Evolutionary conservation across 2,888 invertebrate species (phyloP).

Genomic region (Xestia rhomboidea): DNA sequence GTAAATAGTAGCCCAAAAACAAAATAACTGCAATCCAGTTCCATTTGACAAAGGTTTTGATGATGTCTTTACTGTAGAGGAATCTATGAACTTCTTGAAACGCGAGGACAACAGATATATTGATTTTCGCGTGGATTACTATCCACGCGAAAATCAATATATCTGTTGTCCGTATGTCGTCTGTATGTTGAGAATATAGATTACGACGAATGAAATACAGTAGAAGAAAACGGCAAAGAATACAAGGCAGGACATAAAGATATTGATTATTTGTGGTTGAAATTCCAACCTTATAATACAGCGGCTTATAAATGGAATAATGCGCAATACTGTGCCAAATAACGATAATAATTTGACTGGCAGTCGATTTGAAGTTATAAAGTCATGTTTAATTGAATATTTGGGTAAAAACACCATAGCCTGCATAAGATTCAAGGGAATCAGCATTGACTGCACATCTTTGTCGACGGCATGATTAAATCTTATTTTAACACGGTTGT

Average conservation of each 20-base stretch:
- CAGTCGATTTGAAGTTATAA: not conserved
- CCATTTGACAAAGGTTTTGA: not conserved
- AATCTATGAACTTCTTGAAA: conserved; percentile 13
- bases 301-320: not conserved
- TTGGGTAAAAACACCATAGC: conserved; percentile 1
- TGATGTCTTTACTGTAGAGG: not conserved
- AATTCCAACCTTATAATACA: too few species aligned
- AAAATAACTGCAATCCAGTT: conserved; percentile 23
- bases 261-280: not conserved
- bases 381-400: conserved; percentile 13
- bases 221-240: conserved; percentile 3
- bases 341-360: not conserved
- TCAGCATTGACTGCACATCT: conserved; percentile 15
- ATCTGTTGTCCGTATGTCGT: too few species aligned
- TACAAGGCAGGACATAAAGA: not conserved
- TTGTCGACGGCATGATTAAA: not conserved
- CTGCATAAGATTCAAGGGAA: not conserved
- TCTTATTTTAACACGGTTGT: not conserved
- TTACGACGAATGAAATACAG: not conserved
- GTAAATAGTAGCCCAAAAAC: not conserved
- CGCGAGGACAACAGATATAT: not conserved
- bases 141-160: too few species aligned
- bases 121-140: not conserved
- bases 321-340: not conserved
- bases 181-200: conserved; percentile 9